phyloP scores from a whole-genome alignment of 92 coral and sea anemone species.

The Parazoanthus darwini region DNA sequence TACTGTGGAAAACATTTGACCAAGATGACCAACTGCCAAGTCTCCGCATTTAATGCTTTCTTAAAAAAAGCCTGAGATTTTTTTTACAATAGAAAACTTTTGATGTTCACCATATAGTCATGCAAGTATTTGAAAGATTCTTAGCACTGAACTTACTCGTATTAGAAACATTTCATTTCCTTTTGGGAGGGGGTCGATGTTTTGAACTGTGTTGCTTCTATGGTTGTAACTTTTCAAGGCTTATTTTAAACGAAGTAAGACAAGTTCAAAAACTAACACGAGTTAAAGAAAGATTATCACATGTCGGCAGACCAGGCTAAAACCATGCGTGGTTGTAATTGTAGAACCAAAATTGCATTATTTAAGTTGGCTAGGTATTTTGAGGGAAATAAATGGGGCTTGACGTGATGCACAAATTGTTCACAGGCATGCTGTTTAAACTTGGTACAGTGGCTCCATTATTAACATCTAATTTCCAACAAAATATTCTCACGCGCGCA shows the following conservation, averaged over 20 bases:
- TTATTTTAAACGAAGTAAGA: background rate
- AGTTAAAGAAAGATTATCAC: background rate
- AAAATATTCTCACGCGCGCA: background rate
- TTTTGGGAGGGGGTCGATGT: background rate
- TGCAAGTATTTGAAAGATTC: background rate
- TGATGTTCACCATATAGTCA: too few species aligned
- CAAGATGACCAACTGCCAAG: too few species aligned
- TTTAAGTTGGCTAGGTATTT: background rate
- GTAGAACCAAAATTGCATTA: background rate
- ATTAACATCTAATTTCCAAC: background rate
- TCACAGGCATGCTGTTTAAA: background rate
- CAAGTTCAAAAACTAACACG: background rate
- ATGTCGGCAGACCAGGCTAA: background rate
- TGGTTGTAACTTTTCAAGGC: background rate
- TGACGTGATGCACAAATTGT: background rate
- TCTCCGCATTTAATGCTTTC: too few species aligned
- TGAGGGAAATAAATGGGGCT: background rate
- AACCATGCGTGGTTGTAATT: background rate
- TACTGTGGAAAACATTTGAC: too few species aligned
- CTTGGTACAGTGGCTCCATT: background rate
- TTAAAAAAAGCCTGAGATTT: too few species aligned
- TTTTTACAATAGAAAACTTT: too few species aligned
- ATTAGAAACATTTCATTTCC: background rate
- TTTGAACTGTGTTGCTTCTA: background rate
- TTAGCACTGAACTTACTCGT: background rate